Evolutionary conservation across 2,797 vertebrate species (phyloP), one percentile per base, ranked within the genome.

Genomic region (Margarornis squamiger): DNA sequence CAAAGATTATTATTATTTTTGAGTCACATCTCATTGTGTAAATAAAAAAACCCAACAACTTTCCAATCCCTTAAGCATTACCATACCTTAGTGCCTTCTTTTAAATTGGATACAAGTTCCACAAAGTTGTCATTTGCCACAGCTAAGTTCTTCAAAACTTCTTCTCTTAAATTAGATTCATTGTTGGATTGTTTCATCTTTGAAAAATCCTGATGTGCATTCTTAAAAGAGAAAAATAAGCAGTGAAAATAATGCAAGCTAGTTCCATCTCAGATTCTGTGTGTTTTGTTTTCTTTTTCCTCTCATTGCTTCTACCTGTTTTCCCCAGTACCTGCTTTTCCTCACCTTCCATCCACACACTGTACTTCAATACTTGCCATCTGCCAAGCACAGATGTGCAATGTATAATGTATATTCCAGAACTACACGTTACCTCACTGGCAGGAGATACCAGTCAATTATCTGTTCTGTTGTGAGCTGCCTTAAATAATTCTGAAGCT

Each of bases 61-160:
- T 67, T 87, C 41, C 26, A 55, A 39, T 36, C 16, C 10, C 26
- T 68, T n/a, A 34, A 39, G 23, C 4, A 7, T 58, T 73, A 58
- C 86, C 70, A 86, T 98, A 99, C 99, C 99, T 99, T 99, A 84
- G 99, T 99, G 97, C 99, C 99, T 97, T 99, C 99, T 88, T 97
- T 99, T 97, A 99, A 98, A 97, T 99, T 99, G 90, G 94, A 98
- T 94, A 98, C 98, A 97, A 99, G 99, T 97, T 99, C 99, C n/a
- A 99, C 98, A 62, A 99, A 99, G 97, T 99, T 99, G 98, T 99
- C 99, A 71, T 99, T 99, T 46, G 99, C 99, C 9, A 99, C 98
- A 67, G 99, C 99, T 93, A 99, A 98, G 96, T 99, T 99, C 98
- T 99, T 99, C 96, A 99, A 96, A 91, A 99, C 98, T 95, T 99